Conservation (phyloP, 2,113 vertebrate genomes). For the Amblyopsis rosae region DNA sequence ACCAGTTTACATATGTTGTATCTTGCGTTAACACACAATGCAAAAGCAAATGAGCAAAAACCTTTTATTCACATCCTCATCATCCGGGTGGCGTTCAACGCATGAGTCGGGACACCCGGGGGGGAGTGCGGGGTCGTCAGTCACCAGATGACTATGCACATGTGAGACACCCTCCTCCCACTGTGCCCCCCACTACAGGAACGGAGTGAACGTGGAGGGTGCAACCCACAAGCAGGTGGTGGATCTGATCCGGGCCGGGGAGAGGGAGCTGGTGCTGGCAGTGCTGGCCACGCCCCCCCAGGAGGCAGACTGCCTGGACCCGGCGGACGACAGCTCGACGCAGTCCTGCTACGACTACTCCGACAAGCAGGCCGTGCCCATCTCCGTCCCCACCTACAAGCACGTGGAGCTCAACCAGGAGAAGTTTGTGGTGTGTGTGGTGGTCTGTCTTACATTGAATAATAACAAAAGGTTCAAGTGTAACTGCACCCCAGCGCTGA, state of each 20-base stretch:
- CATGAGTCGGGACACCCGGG: too few species aligned
- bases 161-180: neutral
- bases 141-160: too few species aligned
- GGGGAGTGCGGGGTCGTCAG: too few species aligned
- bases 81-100: too few species aligned
- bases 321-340: slow-evolving; percentile 85
- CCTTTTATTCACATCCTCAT: too few species aligned
- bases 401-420: slow-evolving; percentile 93
- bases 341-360: slow-evolving; percentile 94
- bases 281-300: slow-evolving; percentile 92
- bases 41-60: too few species aligned
- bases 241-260: slow-evolving; percentile 93
- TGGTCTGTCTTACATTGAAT: too few species aligned
- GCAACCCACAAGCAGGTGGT: slow-evolving; percentile 98
- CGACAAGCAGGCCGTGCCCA: slow-evolving; percentile 94
- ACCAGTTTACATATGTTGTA: too few species aligned
- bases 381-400: slow-evolving; percentile 96
- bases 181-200: slow-evolving; percentile 67
- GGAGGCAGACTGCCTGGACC: slow-evolving; percentile 89
- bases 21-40: too few species aligned
- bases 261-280: slow-evolving; percentile 89
- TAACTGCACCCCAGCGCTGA: too few species aligned
- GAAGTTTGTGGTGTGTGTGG: slow-evolving; percentile 91
- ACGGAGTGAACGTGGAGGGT: slow-evolving; percentile 92
- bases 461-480: too few species aligned